Evolutionary conservation across 2,888 invertebrate genomes (phyloP).

Genomic region (Diarsia mendica): DNA sequence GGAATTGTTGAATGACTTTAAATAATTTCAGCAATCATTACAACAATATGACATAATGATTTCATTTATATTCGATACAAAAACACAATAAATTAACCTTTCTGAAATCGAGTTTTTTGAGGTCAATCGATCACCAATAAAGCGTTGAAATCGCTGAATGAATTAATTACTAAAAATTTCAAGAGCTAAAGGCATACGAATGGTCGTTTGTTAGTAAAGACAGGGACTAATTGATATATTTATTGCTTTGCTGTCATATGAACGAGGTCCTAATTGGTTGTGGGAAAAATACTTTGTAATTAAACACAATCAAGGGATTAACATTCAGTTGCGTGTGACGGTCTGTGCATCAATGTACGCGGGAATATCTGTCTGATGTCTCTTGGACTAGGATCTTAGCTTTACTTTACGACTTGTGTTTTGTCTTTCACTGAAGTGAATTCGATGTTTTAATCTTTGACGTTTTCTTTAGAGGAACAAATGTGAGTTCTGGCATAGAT

Average conservation of each 20-base stretch:
- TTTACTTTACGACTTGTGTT: background rate
- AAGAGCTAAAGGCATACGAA: constrained; percentile 37
- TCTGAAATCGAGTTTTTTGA: constrained; percentile 20
- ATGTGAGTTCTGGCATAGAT: background rate
- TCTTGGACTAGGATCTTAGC: background rate
- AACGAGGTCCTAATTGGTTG: constrained; percentile 68
- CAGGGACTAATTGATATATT: constrained; percentile 64
- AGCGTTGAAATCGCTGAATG: constrained; percentile 8
- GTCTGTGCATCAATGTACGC: constrained; percentile 45
- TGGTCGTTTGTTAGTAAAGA: constrained; percentile 49
- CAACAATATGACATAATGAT: constrained; percentile 6
- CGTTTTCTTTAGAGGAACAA: background rate
- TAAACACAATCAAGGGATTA: constrained; percentile 72
- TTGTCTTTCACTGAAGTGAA: background rate
- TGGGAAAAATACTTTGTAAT: constrained; percentile 75
- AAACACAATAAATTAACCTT: constrained; percentile 3
- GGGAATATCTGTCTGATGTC: background rate
- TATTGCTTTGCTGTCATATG: constrained; percentile 66
- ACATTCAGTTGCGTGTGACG: constrained; percentile 61
- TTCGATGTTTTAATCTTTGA: background rate
- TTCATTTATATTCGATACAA: constrained; percentile 5
- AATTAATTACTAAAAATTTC: constrained; percentile 14
- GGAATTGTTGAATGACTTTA: constrained; percentile 8
- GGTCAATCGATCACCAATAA: constrained; percentile 22
- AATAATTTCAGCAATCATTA: background rate